These are phyloP conservation scores for Myxocyprinus asiaticus DNA, from an alignment of 2,113 vertebrate genomes.

Conservation along the genomic window DNA sequence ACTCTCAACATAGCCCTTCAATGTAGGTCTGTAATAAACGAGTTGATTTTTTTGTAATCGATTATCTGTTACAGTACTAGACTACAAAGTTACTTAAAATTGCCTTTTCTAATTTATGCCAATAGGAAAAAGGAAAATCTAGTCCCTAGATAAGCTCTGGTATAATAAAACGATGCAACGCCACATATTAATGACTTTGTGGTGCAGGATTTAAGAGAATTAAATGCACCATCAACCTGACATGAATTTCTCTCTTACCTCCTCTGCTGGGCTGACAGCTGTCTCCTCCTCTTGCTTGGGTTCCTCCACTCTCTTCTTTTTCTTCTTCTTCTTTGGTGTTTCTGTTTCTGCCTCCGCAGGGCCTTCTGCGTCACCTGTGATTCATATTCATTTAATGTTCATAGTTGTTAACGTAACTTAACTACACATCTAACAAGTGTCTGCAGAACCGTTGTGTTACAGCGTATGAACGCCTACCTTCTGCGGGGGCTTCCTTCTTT, in stretches of 20 bases:
- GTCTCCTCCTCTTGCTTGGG: constrained; percentile 50
- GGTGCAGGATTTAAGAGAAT: neutral
- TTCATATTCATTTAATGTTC: neutral
- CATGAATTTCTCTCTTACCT: constrained; percentile 10
- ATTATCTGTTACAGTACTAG: too few species aligned
- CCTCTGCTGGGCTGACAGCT: constrained; percentile 35
- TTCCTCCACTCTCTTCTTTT: constrained; percentile 76
- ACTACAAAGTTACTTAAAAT: too few species aligned
- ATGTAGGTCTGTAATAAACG: too few species aligned
- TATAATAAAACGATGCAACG: neutral
- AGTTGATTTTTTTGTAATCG: too few species aligned
- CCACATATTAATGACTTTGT: neutral
- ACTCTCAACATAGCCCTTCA: too few species aligned
- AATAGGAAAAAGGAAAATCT: neutral
- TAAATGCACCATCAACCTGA: constrained; percentile 11
- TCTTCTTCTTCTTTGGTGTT: constrained; percentile 87
- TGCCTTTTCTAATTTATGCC: too few species aligned
- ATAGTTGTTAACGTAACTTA: too few species aligned
- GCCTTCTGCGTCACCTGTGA: constrained; percentile 38
- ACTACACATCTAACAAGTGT: too few species aligned
- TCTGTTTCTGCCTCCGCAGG: constrained; percentile 62
- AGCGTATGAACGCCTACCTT: constrained; percentile 46
- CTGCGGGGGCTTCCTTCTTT: constrained; percentile 77
- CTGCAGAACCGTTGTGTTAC: too few species aligned
- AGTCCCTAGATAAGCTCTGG: neutral